phyloP scores from a whole-genome alignment of 2,113 vertebrate genomes.

The Picathartes gymnocephalus region DNA sequence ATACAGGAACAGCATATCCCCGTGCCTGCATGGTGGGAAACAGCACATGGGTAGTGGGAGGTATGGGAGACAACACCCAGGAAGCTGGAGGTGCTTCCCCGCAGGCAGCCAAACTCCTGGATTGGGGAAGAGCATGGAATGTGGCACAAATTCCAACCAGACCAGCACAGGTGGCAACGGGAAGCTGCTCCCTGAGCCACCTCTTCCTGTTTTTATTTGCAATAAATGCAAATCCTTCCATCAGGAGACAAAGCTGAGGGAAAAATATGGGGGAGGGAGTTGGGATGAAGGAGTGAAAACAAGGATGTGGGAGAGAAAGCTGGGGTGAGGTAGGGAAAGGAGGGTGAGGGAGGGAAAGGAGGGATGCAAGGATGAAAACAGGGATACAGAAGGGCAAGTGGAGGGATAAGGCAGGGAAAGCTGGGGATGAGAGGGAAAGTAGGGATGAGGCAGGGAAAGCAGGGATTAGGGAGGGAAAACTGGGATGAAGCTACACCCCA shows the following conservation, averaged over 20 bases:
- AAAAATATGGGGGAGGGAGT: neutral
- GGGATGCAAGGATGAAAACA: neutral
- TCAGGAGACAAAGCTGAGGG: neutral
- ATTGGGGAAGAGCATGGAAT: accelerated
- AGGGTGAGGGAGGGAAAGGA: neutral
- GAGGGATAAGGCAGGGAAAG: neutral
- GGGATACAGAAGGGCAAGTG: neutral
- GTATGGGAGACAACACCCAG: neutral
- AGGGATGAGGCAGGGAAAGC: neutral
- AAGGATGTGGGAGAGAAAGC: neutral
- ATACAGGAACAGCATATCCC: constrained; percentile 93
- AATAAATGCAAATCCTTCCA: neutral
- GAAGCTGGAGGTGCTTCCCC: neutral
- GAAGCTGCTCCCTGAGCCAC: neutral
- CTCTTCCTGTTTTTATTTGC: neutral
- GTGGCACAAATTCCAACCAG: neutral
- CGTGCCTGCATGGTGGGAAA: constrained; percentile 77
- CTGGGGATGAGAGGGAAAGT: neutral
- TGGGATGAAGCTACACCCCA: neutral
- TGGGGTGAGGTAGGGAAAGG: too few relatives aligned
- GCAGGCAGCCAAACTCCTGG: neutral
- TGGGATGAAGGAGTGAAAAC: neutral
- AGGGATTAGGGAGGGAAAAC: neutral
- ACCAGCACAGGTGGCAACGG: accelerated
- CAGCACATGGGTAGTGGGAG: neutral